phyloP scores from a whole-genome alignment of 2,888 invertebrate species.

The Oscheius sp. region DNA sequence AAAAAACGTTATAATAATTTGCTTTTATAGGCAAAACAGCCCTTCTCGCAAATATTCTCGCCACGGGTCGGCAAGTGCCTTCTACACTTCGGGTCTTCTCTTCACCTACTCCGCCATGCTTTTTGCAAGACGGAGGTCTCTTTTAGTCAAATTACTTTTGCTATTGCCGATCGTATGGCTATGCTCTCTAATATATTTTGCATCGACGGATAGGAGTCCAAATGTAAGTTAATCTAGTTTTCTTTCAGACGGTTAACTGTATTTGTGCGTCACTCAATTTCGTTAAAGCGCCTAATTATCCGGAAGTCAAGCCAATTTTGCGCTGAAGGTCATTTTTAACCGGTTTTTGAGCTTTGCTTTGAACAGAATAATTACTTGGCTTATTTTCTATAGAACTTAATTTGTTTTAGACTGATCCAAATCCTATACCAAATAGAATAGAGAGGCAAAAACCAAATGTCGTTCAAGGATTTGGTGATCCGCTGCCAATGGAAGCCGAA shows the following conservation, averaged over 20 bases:
- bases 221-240: slow-evolving; percentile 13
- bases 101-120: slow-evolving; percentile 5
- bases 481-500: slow-evolving; percentile 17
- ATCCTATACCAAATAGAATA: background rate
- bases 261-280: no score
- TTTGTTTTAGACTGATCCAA: slow-evolving; percentile 5
- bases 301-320: no score
- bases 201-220: slow-evolving; percentile 41
- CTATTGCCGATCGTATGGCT: slow-evolving; percentile 68
- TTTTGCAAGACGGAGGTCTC: slow-evolving; percentile 11
- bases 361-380: no score
- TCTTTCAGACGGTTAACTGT: no score
- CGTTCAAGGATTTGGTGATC: slow-evolving; percentile 19
- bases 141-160: slow-evolving; percentile 48
- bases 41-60: background rate
- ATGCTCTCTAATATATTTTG: slow-evolving; percentile 61
- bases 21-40: background rate
- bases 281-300: no score
- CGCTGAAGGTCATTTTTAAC: no score
- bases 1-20: background rate
- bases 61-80: slow-evolving; percentile 9
- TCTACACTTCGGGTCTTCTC: slow-evolving; percentile 5
- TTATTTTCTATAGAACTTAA: no score
- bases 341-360: no score
- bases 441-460: slow-evolving; percentile 5